Evolutionary conservation across 1,140 invertebrate genomes (phyloP), one percentile per base, ranked within the genome.

Genomic region (Caenorhabditis remanei): DNA sequence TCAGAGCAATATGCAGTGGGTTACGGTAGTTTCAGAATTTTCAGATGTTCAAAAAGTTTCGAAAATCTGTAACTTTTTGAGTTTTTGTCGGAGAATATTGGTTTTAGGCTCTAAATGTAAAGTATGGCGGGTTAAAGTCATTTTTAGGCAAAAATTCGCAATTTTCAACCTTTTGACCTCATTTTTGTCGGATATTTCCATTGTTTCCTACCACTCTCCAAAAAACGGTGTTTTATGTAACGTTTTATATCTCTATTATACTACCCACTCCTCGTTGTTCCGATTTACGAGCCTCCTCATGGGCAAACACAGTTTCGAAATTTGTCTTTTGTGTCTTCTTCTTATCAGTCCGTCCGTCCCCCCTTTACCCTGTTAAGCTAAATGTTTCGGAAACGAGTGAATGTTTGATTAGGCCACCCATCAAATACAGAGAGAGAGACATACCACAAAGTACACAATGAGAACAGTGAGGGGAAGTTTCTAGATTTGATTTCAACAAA

Each of bases 351-450:
- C 0, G 32, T 32, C 32, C 32, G 1, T 32, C 1, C 2, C 21
- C 16, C 61, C 61, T 6, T 19, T 71, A 5, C 41, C 61, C 11
- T 48, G 65, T 71, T 71, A 71, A 71, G 65, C 65, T 71, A 43
- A 71, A 71, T 71, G 65, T 71, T 71, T 48, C 65, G 14, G 65
- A 19, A 5, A 24, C n/a, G n/a, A 32, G 32, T 32, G 13, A n/a
- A 11, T 71, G 24, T 71, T 71, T 71, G 65, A 71, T 71, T 71
- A 71, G 65, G 65, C 65, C 65, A 71, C 65, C 65, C 41, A 71
- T 71, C 65, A 71, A 71, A 71, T 71, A 71, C 50, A 53, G 16
- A 4, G 65, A 71, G 5, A 65, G 24, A 40, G 63, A 32, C 32
- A 32, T 32, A 32, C 32, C 32, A 65, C 9, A 65, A 61, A 32